Percentiles rank a stretch among this genome's conserved stretches.
phyloP scores from a whole-genome alignment of 2,797 vertebrate genomes.

The Coluber constrictor region DNA sequence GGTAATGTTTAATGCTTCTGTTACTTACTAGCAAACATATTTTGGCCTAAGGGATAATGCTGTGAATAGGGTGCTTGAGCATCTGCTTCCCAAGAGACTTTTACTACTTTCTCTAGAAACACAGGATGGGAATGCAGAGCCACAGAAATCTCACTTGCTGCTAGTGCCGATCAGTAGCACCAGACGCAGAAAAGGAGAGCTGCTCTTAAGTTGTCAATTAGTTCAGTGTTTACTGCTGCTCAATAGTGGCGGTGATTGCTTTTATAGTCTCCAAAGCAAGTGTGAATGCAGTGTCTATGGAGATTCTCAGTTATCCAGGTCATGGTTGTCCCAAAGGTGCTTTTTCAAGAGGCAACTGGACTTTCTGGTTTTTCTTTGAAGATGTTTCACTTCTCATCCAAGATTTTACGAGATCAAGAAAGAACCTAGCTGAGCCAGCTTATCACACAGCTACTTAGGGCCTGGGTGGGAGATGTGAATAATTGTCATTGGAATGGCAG shows the following conservation, averaged over 20 bases:
- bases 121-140: background rate
- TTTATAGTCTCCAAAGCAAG: background rate
- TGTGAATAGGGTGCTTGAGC: conserved; percentile 36
- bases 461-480: background rate
- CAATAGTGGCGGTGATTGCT: background rate
- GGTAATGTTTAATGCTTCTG: conserved; percentile 44
- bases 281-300: background rate
- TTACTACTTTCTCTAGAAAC: background rate
- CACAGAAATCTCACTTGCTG: background rate
- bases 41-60: conserved; percentile 25
- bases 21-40: conserved; percentile 37
- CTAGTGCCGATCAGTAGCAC: background rate
- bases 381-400: no score
- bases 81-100: conserved; percentile 45
- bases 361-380: no score
- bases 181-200: background rate
- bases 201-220: background rate
- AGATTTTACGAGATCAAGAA: background rate
- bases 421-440: background rate
- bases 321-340: no score
- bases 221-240: background rate
- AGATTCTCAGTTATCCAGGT: no score
- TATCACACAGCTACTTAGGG: background rate
- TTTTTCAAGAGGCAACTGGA: no score
- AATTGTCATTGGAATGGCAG: background rate